phyloP scores from a whole-genome alignment of 2,888 invertebrate species.

The Brachyptera putata region DNA sequence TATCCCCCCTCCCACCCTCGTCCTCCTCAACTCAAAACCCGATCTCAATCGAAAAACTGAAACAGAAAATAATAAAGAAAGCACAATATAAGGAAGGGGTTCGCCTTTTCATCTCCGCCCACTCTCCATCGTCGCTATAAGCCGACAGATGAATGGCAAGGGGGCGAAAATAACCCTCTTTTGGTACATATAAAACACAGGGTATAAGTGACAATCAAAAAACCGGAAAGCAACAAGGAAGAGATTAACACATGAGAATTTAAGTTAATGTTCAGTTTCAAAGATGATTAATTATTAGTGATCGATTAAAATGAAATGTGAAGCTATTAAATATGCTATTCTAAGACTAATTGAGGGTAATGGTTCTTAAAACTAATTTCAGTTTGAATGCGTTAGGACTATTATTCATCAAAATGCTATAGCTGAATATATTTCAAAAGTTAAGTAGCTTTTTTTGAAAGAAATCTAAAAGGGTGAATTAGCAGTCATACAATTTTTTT shows the following conservation, averaged over 20 bases:
- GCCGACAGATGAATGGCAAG: constrained; percentile 17
- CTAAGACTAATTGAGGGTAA: no score
- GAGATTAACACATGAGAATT: background rate
- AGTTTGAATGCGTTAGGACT: no score
- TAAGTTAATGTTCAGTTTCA: background rate
- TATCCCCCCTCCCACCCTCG: background rate
- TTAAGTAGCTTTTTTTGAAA: no score
- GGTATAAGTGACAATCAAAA: background rate
- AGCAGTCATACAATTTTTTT: no score
- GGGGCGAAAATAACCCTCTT: constrained; percentile 12
- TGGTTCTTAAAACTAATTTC: no score
- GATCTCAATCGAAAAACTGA: constrained; percentile 14
- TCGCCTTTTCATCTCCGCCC: background rate
- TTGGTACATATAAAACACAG: background rate
- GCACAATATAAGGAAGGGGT: constrained; percentile 14
- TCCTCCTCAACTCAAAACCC: background rate
- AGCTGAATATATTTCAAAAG: no score
- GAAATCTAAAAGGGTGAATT: no score
- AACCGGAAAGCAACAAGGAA: background rate
- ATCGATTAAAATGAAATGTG: no score
- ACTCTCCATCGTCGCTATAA: constrained; percentile 13
- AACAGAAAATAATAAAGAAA: constrained; percentile 19
- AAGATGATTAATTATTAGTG: background rate
- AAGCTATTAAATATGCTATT: no score
- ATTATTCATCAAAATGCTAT: no score